Evolutionary conservation across 2,888 invertebrate genomes (phyloP), one percentile per base, ranked within the genome.

Genomic region (Megastigmus dorsalis): DNA sequence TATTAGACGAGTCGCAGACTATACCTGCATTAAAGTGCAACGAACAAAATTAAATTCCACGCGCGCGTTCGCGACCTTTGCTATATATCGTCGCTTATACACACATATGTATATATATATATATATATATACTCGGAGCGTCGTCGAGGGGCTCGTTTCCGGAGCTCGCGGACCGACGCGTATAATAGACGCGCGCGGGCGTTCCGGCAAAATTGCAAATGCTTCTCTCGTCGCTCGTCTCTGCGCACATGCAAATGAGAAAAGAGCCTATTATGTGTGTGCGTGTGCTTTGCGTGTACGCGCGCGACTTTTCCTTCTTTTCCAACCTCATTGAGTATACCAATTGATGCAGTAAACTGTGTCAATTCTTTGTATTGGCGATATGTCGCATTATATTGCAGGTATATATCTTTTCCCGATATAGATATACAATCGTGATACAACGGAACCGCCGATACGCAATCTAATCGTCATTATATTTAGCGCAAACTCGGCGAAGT

Each of bases 241-340:
- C 10, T 55, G 36, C 63, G 63, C 20, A 43, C 50, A 45, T 66
- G 54, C 30, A 66, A 66, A 66, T 55, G 2, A 10, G 9, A 36
- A 36, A 1, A 30, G 15, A 33, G 18, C 18, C n/a, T 9, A 18
- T 15, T 3, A 7, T 33, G 15, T n/a, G n/a, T n/a, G n/a, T n/a
- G n/a, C n/a, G n/a, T n/a, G n/a, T n/a, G n/a, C n/a, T n/a, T n/a
- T n/a, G n/a, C n/a, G n/a, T n/a, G n/a, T n/a, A n/a, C n/a, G n/a
- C n/a, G n/a, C n/a, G n/a, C n/a, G n/a, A n/a, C n/a, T n/a, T n/a
- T n/a, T n/a, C n/a, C n/a, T n/a, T n/a, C n/a, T n/a, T n/a, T n/a
- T n/a, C n/a, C n/a, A n/a, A n/a, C n/a, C n/a, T n/a, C n/a, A n/a
- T n/a, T n/a, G n/a, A n/a, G n/a, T n/a, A n/a, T n/a, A 54, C 33